A percentile compares a stretch with the other conserved stretches of the same genome.
Conservation (phyloP, 2,113 vertebrate species). For the Irena cyanogastra region DNA sequence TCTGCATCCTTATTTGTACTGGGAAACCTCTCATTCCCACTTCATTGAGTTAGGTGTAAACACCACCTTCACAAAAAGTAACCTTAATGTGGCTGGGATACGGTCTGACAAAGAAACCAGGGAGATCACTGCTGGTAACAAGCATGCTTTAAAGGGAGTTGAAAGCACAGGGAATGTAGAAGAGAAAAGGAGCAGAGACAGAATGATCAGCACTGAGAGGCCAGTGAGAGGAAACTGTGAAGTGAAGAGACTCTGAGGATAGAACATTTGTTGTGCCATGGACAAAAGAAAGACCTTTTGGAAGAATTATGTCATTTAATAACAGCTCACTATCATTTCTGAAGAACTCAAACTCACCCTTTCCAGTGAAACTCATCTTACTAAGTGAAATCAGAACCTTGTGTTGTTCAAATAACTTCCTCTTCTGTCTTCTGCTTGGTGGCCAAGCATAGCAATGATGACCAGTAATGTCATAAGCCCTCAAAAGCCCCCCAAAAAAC, state of each 20-base stretch:
- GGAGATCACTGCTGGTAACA: neutral
- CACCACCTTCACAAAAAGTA: neutral
- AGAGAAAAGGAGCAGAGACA: neutral
- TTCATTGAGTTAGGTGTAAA: neutral
- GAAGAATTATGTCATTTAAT: neutral
- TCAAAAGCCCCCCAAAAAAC: neutral
- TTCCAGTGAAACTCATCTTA: neutral
- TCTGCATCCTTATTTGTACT: neutral
- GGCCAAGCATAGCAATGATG: neutral
- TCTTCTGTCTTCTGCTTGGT: neutral
- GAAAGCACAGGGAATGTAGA: neutral
- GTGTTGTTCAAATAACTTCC: neutral
- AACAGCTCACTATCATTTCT: neutral
- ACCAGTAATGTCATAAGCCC: neutral
- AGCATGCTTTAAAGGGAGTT: fast-evolving
- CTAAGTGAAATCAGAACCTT: neutral
- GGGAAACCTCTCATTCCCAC: neutral
- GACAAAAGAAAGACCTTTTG: neutral
- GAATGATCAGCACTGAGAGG: neutral
- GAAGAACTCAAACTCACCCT: neutral
- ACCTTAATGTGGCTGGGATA: neutral
- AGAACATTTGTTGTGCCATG: neutral
- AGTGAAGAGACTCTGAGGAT: neutral
- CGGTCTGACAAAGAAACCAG: neutral
- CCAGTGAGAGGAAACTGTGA: neutral